A percentile compares a stretch with the other conserved stretches of the same genome.
These are phyloP conservation scores for Aulostomus chinensis DNA, from an alignment of 2,797 vertebrate genomes.

Conservation along the genomic window DNA sequence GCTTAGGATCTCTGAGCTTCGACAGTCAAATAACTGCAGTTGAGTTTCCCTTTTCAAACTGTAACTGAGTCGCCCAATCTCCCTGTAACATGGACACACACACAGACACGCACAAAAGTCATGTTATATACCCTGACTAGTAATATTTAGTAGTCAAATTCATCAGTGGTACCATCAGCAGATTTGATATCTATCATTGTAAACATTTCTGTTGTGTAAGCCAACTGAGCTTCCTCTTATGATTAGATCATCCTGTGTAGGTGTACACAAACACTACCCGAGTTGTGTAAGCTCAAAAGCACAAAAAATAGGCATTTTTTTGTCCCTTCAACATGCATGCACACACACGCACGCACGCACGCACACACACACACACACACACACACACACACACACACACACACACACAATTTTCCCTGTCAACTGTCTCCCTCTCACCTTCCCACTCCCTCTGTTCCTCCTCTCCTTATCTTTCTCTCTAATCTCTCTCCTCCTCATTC, in stretches of 20 bases:
- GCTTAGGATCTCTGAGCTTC: slow-evolving; percentile 33
- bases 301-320: slow-evolving; percentile 64
- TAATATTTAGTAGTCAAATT: slow-evolving; percentile 49
- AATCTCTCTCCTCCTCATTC: slow-evolving; percentile 42
- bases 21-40: slow-evolving; percentile 37
- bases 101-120: slow-evolving; percentile 56
- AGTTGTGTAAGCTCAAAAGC: slow-evolving; percentile 84
- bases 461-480: slow-evolving; percentile 52
- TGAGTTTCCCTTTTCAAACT: slow-evolving; percentile 35
- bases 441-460: slow-evolving; percentile 58
- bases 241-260: slow-evolving; percentile 77
- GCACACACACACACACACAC: slow-evolving; percentile 20
- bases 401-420: slow-evolving; percentile 45
- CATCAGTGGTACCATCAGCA: slow-evolving; percentile 33
- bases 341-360: slow-evolving; percentile 14
- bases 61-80: slow-evolving; percentile 35
- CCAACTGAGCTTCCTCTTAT: slow-evolving; percentile 71
- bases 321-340: slow-evolving; percentile 41
- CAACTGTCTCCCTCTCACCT: slow-evolving; percentile 66
- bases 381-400: slow-evolving; percentile 20
- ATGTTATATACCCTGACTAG: slow-evolving; percentile 61
- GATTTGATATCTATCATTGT: slow-evolving; percentile 53
- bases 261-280: slow-evolving; percentile 73
- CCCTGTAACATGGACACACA: slow-evolving; percentile 52
- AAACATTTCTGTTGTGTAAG: slow-evolving; percentile 77